phyloP scores from a whole-genome alignment of 2,888 invertebrate genomes.

The Theretra japonica region DNA sequence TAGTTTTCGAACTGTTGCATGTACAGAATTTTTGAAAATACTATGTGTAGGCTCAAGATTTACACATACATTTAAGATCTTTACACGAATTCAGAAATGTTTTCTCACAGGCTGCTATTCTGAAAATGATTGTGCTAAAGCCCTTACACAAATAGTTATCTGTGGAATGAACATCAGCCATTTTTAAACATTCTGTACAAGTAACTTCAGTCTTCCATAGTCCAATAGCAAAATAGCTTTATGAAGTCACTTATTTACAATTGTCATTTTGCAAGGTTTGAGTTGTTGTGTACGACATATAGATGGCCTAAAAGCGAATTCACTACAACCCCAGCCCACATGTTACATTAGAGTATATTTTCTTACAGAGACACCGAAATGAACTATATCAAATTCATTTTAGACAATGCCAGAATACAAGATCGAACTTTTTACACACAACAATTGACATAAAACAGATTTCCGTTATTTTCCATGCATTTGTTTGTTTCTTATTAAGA shows the following conservation, averaged over 20 bases:
- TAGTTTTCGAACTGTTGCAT: neutral
- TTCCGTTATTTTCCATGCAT: slow-evolving; percentile 53
- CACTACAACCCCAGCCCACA: slow-evolving; percentile 59
- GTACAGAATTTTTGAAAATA: neutral
- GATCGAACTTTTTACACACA: slow-evolving; percentile 84
- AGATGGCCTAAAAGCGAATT: slow-evolving; percentile 42
- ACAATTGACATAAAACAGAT: slow-evolving; percentile 60
- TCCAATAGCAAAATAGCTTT: neutral
- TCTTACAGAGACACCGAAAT: slow-evolving; percentile 79
- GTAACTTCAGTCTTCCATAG: slow-evolving; percentile 16
- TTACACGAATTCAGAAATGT: neutral
- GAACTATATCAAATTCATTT: slow-evolving; percentile 80
- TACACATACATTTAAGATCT: neutral
- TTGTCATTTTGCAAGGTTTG: slow-evolving; percentile 21
- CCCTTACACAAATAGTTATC: too few species aligned
- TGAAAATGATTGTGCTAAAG: neutral
- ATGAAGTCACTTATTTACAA: slow-evolving; percentile 11
- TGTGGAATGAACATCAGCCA: too few species aligned
- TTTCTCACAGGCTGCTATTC: neutral
- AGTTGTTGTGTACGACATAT: neutral
- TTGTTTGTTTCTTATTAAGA: slow-evolving; percentile 37
- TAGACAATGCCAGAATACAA: slow-evolving; percentile 84
- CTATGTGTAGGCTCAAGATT: neutral
- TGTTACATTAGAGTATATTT: slow-evolving; percentile 83
- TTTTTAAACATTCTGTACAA: neutral